These are phyloP conservation scores for Thumatha senex DNA, from an alignment of 2,888 invertebrate genomes.

Conservation along the genomic window DNA sequence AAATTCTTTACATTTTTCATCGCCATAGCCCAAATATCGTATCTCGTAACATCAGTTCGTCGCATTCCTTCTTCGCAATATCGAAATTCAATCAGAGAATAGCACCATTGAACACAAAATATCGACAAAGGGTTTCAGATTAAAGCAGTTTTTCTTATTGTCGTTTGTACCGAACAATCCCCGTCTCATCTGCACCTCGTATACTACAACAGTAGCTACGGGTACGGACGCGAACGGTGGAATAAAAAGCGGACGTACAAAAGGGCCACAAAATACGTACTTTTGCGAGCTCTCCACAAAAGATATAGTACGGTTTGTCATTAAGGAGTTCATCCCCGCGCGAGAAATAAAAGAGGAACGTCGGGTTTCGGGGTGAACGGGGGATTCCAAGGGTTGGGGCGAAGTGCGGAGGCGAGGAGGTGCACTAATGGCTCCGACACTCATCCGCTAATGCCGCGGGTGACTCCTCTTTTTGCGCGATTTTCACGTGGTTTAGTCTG, in stretches of 20 bases:
- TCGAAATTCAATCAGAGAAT: slow-evolving; percentile 46
- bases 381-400: slow-evolving; percentile 39
- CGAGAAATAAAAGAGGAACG: slow-evolving; percentile 83
- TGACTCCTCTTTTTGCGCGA: slow-evolving; percentile 82
- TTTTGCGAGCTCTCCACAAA: slow-evolving; percentile 82
- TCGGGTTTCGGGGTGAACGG: slow-evolving; percentile 63
- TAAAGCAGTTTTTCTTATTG: slow-evolving; percentile 64
- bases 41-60: slow-evolving; percentile 12
- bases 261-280: slow-evolving; percentile 83
- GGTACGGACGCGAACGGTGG: slow-evolving; percentile 45
- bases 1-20: slow-evolving; percentile 13
- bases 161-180: slow-evolving; percentile 56
- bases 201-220: slow-evolving; percentile 49
- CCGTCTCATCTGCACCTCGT: slow-evolving; percentile 57
- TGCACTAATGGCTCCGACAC: slow-evolving; percentile 82
- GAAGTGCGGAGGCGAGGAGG: slow-evolving; percentile 51
- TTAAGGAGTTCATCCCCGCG: slow-evolving; percentile 84
- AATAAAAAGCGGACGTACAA: slow-evolving; percentile 80
- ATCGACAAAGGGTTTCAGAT: slow-evolving; percentile 56
- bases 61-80: slow-evolving; percentile 33
- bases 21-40: slow-evolving; percentile 16
- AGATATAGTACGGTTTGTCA: slow-evolving; percentile 84
- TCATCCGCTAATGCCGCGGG: slow-evolving; percentile 84
- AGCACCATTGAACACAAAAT: slow-evolving; percentile 41
- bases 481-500: slow-evolving; percentile 82